These are phyloP conservation scores for Morelia viridis DNA, from an alignment of 2,797 vertebrate genomes.

Conservation along the genomic window DNA sequence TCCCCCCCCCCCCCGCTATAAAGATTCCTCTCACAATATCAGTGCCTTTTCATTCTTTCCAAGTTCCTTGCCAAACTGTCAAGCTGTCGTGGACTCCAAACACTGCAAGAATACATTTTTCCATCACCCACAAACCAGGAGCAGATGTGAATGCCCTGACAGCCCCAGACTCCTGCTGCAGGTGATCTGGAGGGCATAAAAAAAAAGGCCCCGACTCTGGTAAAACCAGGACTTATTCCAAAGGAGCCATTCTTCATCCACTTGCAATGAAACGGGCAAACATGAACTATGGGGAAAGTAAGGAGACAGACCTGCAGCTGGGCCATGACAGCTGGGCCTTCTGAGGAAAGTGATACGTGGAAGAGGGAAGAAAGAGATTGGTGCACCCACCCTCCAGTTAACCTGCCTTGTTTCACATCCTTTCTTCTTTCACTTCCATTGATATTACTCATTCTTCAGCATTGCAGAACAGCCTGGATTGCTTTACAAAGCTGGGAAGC, in stretches of 20 bases:
- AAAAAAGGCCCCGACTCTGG: slow-evolving; percentile 3
- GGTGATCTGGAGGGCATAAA: neutral
- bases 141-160: slow-evolving; percentile 71
- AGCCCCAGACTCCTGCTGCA: slow-evolving; percentile 56
- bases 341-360: neutral
- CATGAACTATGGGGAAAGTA: neutral
- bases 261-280: neutral
- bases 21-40: slow-evolving; percentile 25
- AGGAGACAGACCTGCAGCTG: neutral
- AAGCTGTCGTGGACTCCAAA: slow-evolving; percentile 64
- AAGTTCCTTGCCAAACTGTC: slow-evolving; percentile 73
- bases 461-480: neutral
- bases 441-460: neutral
- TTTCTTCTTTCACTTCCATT: neutral
- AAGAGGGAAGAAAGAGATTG: neutral
- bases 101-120: slow-evolving; percentile 67
- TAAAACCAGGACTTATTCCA: neutral
- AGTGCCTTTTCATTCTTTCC: slow-evolving; percentile 37
- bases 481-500: neutral
- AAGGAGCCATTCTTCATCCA: neutral
- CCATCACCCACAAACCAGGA: slow-evolving; percentile 75
- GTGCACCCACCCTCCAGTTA: neutral
- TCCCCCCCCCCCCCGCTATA: neutral
- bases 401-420: too few relatives aligned
- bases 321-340: neutral